phyloP scores from a whole-genome alignment of 2,113 vertebrate species.

The Nanorana parkeri region DNA sequence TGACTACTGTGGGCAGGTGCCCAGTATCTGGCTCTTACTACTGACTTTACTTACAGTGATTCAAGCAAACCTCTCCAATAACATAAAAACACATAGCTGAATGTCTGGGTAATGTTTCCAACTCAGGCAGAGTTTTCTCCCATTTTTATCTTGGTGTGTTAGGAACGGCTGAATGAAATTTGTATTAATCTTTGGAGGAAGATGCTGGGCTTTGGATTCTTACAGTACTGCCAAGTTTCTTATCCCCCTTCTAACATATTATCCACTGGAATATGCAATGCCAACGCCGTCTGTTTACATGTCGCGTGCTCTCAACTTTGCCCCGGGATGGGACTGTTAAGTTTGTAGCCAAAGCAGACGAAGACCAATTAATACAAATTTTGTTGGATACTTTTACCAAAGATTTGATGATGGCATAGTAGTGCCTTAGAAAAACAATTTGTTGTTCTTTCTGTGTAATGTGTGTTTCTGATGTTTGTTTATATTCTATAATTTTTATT shows the following conservation, averaged over 20 bases:
- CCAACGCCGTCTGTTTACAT: constrained; percentile 4
- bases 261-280: constrained; percentile 1
- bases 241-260: constrained; percentile 20
- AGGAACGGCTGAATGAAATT: constrained; percentile 15
- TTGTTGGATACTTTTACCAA: background rate
- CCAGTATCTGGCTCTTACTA: too few species aligned
- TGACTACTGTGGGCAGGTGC: too few species aligned
- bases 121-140: background rate
- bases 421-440: background rate
- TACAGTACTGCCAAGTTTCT: constrained; percentile 22
- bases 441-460: too few species aligned
- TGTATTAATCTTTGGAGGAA: constrained; percentile 38
- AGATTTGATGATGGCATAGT: background rate
- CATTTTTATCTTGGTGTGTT: background rate
- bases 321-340: background rate
- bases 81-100: background rate
- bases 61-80: background rate
- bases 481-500: too few species aligned
- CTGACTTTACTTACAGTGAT: too few species aligned
- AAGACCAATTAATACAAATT: background rate
- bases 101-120: background rate
- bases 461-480: too few species aligned
- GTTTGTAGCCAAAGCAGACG: background rate
- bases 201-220: constrained; percentile 1
- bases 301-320: background rate